Percentiles rank a stretch among this genome's conserved stretches.
phyloP scores from a whole-genome alignment of 2,888 invertebrate species.

The Rhagonycha lutea region DNA sequence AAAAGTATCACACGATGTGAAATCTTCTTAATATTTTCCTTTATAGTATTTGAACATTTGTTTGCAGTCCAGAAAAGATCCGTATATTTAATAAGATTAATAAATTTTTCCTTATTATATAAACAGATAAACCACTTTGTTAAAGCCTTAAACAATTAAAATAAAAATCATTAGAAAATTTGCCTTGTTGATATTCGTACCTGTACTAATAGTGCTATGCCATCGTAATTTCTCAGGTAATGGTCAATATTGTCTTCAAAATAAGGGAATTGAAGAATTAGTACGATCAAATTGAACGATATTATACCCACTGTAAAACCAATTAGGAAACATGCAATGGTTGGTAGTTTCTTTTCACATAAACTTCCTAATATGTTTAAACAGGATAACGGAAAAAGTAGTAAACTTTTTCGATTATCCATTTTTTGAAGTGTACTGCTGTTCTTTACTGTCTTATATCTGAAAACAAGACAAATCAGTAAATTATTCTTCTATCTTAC shows the following conservation, averaged over 20 bases:
- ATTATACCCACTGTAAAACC: not conserved
- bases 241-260: not conserved
- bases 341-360: not conserved
- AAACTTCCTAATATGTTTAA: not conserved
- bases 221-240: not conserved
- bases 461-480: too few relatives aligned
- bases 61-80: not conserved
- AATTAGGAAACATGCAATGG: not conserved
- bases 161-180: too few relatives aligned
- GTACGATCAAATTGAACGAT: not conserved
- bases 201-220: not conserved
- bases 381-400: not conserved
- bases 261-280: not conserved
- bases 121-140: too few relatives aligned
- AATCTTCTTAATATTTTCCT: not conserved
- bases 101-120: too few relatives aligned
- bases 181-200: not conserved
- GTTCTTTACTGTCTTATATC: too few relatives aligned
- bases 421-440: too few relatives aligned
- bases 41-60: not conserved
- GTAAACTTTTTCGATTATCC: not conserved
- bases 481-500: too few relatives aligned
- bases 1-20: not conserved
- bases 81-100: not conserved
- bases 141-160: too few relatives aligned